These are phyloP conservation scores for Xyrauchen texanus DNA, from an alignment of 2,113 vertebrate genomes.

Conservation along the genomic window DNA sequence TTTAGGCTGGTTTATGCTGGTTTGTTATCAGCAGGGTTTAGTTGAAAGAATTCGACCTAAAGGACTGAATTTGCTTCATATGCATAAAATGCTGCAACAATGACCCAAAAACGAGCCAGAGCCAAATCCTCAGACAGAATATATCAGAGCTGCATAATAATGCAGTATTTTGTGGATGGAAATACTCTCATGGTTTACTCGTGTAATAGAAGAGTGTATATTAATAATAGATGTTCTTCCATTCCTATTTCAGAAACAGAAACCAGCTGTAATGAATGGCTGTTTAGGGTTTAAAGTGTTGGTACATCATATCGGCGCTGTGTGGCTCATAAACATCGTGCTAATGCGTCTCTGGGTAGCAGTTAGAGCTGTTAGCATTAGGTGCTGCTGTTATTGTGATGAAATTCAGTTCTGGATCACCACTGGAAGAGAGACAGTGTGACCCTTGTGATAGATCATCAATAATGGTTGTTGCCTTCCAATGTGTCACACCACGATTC, in stretches of 20 bases:
- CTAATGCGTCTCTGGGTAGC: conserved; percentile 33
- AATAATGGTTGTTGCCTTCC: too few relatives aligned
- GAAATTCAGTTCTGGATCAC: conserved; percentile 39
- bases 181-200: background rate
- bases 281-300: conserved; percentile 24
- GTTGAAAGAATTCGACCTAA: too few relatives aligned
- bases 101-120: too few relatives aligned
- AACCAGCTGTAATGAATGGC: conserved; percentile 44
- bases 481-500: too few relatives aligned
- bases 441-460: too few relatives aligned
- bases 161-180: too few relatives aligned
- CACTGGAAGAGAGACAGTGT: background rate
- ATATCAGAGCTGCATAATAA: too few relatives aligned
- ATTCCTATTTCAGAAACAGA: conserved; percentile 25
- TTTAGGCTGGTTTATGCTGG: too few relatives aligned
- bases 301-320: background rate
- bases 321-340: conserved; percentile 40
- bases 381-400: conserved; percentile 39
- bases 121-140: too few relatives aligned
- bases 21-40: too few relatives aligned
- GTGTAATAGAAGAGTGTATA: background rate
- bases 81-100: too few relatives aligned
- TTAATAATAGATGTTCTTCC: conserved; percentile 29
- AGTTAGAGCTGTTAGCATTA: conserved; percentile 37
- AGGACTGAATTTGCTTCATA: too few relatives aligned